phyloP scores from a whole-genome alignment of 2,113 vertebrate genomes.

The Mixornis gularis region DNA sequence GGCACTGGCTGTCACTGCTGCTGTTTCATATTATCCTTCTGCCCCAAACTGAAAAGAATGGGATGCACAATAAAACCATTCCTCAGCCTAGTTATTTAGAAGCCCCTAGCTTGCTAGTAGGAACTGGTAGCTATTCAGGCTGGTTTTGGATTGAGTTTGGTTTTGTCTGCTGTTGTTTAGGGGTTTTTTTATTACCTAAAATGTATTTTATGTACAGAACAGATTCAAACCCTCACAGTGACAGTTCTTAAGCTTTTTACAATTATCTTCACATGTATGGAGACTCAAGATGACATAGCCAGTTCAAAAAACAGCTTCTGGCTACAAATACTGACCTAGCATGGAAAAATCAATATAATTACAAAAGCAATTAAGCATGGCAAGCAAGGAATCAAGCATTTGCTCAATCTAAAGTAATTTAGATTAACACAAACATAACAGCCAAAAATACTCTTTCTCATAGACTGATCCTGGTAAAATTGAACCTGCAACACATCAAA shows the following conservation, averaged over 20 bases:
- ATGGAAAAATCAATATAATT: slow-evolving; percentile 41
- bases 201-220: neutral
- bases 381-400: neutral
- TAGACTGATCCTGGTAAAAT: neutral
- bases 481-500: neutral
- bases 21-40: slow-evolving; percentile 12
- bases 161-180: neutral
- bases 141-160: neutral
- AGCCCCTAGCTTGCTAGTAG: neutral
- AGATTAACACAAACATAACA: slow-evolving; percentile 11
- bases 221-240: neutral
- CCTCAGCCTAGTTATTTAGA: neutral
- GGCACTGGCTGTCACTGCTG: neutral
- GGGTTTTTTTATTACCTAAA: neutral
- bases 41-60: slow-evolving; percentile 15
- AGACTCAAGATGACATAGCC: neutral
- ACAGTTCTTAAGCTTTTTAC: neutral
- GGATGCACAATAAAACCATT: slow-evolving; percentile 17
- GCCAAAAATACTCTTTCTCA: neutral
- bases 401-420: neutral
- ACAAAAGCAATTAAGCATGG: slow-evolving; percentile 23
- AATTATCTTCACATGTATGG: neutral
- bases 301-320: slow-evolving; percentile 20
- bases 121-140: neutral
- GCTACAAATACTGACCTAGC: neutral